phyloP scores from a whole-genome alignment of 2,113 vertebrate genomes.

The Ptychochromis oligacanthus region DNA sequence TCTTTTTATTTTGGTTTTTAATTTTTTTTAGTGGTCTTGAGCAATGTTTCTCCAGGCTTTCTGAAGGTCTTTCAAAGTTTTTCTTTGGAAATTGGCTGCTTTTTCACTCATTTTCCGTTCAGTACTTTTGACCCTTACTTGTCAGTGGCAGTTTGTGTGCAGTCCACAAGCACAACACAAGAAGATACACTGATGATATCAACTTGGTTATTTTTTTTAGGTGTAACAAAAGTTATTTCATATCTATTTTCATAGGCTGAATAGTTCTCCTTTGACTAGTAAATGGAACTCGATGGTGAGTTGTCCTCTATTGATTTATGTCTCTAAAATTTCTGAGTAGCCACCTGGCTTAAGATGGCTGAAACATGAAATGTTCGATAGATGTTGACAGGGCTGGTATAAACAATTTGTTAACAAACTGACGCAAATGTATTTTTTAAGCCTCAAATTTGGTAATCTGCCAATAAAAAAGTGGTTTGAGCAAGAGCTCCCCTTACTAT shows the following conservation, averaged over 20 bases:
- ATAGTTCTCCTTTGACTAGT: no score
- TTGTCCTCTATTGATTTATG: not conserved
- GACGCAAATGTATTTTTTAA: slow-evolving; percentile 18
- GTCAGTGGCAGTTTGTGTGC: no score
- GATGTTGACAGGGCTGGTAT: not conserved
- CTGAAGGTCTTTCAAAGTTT: no score
- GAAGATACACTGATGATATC: no score
- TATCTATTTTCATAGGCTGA: no score
- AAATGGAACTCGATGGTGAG: not conserved
- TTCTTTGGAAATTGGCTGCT: no score
- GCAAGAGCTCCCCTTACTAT: slow-evolving; percentile 1
- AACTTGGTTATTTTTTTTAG: no score
- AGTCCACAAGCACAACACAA: no score
- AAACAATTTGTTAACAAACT: not conserved
- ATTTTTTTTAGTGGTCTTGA: no score
- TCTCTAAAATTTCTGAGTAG: not conserved
- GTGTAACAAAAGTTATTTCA: no score
- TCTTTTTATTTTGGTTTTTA: not conserved
- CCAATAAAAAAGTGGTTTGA: slow-evolving; percentile 15
- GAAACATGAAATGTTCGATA: not conserved
- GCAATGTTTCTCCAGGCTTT: no score
- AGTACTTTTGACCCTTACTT: not conserved
- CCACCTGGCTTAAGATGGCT: not conserved
- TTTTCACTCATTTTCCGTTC: not conserved
- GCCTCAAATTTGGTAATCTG: slow-evolving; percentile 31